Conservation (phyloP, 30 jellyfish, hydroid and myxozoan genomes). For the Turritopsis rubra region DNA sequence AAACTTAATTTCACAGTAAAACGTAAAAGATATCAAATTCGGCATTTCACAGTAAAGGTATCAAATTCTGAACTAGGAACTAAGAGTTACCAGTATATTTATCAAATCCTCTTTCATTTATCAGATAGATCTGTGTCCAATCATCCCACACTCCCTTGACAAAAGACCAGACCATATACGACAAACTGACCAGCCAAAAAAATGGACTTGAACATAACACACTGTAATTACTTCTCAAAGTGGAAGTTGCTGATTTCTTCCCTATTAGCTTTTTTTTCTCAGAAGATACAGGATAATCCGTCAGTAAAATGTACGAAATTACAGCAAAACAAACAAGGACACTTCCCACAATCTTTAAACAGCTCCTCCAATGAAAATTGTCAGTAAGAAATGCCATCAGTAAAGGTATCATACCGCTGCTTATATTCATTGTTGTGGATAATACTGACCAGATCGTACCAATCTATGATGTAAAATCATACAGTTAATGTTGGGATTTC, state of each 20-base stretch:
- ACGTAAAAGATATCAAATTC: too few species aligned
- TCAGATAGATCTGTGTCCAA: slow-evolving; percentile 30
- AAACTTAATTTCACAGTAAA: too few species aligned
- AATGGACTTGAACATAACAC: slow-evolving; percentile 15
- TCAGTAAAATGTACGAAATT: not conserved
- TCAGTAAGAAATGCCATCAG: slow-evolving; percentile 27
- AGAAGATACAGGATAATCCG: slow-evolving; percentile 5
- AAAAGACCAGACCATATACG: slow-evolving; percentile 28
- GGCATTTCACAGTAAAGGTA: too few species aligned
- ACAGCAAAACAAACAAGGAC: not conserved
- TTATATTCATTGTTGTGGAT: slow-evolving; percentile 33
- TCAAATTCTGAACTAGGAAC: not conserved
- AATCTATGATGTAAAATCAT: slow-evolving; percentile 7
- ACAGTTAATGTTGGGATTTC: too few species aligned
- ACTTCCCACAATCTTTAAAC: slow-evolving; percentile 25
- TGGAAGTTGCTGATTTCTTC: not conserved
- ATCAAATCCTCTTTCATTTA: slow-evolving; percentile 21
- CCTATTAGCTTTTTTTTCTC: not conserved
- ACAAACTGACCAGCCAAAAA: slow-evolving; percentile 16
- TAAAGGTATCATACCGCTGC: slow-evolving; percentile 27
- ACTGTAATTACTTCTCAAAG: not conserved
- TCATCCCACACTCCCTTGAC: slow-evolving; percentile 25
- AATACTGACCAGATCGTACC: slow-evolving; percentile 38
- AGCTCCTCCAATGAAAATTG: slow-evolving; percentile 16
- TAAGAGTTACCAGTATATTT: slow-evolving; percentile 13